Evolutionary conservation across 37 sponge, comb jelly and placozoan species (phyloP), one percentile per base, ranked within the genome.

Genomic region (Halisarca cf. caerulea): DNA sequence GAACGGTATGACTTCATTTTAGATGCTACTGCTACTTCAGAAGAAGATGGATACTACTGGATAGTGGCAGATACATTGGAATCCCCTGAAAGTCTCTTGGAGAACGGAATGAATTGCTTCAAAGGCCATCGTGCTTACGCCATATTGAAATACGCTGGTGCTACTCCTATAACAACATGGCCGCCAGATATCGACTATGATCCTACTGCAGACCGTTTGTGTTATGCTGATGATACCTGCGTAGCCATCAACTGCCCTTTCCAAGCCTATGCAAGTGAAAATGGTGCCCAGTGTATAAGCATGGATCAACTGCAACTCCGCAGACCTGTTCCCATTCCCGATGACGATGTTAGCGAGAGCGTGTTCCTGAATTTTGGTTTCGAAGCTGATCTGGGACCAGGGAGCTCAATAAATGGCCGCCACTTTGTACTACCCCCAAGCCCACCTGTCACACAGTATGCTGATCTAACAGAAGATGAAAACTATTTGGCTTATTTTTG

Each of bases 351-450:
- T 2, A 74, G 77, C 7, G 64, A 62, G 5, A 8, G 38, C 24
- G 77, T 77, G 24, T 94, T 94, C 41, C 84, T 91, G 18, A 94
- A 91, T 71, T 94, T 94, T 83, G 92, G 92, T 2, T 94, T 94
- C 80, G 89, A 84, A 23, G 92, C 91, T 14, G 58, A 72, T 18
- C 47, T 21, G 3, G 77, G 30, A 2, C 45, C 32, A 41, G 75
- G 84, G n/a, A 69, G 53, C 21, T 74, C 91, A 18, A 86, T 93
- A 38, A 93, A 93, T 85, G 94, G 90, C 24, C 75, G 86, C 0
- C 90, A 90, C 66, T 90, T 90, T 62, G 39, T 69, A 3, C 72
- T 88, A 21, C 94, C 94, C 15, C 78, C 84, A 30, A 71, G 66
- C 25, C 88, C 94, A 32, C 74, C 61, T n/a, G 45, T 74, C 1